A percentile compares a stretch with the other conserved stretches of the same genome.
These are phyloP conservation scores for Pristis pectinata DNA, from an alignment of 2,797 vertebrate species.

Conservation along the genomic window DNA sequence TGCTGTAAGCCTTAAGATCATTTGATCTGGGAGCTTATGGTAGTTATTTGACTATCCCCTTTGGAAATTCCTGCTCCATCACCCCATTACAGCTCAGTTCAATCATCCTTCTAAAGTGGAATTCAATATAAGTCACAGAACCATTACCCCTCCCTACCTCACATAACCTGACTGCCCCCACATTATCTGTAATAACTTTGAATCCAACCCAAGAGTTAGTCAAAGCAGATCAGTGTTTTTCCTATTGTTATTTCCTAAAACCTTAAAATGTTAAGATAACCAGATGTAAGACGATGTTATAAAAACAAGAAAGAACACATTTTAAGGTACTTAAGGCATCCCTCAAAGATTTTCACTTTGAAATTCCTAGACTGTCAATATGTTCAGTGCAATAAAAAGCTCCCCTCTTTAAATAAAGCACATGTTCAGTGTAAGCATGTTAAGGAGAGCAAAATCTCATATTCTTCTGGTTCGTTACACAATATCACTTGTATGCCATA, in stretches of 20 bases:
- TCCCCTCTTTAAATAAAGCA: neutral
- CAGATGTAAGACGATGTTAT: neutral
- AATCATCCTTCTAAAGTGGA: too few species aligned
- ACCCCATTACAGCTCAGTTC: too few species aligned
- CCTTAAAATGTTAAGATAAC: too few species aligned
- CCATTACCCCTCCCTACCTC: neutral
- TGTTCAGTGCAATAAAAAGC: neutral
- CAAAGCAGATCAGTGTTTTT: neutral
- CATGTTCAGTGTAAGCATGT: too few species aligned
- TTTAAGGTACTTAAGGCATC: neutral
- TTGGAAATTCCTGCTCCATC: too few species aligned
- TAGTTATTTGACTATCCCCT: too few species aligned
- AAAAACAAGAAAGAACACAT: neutral
- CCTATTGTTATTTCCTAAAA: neutral
- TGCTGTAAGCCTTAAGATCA: too few species aligned
- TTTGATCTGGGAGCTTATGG: too few species aligned
- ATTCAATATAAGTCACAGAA: too few species aligned
- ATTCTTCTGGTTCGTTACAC: neutral
- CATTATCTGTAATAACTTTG: neutral
- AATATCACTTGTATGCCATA: neutral
- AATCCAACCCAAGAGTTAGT: neutral
- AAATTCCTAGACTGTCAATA: neutral
- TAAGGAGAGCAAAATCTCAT: neutral
- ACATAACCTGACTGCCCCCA: neutral
- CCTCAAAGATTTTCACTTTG: neutral